These are phyloP conservation scores for Nymphicus hollandicus DNA, from an alignment of 2,113 vertebrate species.

Conservation along the genomic window DNA sequence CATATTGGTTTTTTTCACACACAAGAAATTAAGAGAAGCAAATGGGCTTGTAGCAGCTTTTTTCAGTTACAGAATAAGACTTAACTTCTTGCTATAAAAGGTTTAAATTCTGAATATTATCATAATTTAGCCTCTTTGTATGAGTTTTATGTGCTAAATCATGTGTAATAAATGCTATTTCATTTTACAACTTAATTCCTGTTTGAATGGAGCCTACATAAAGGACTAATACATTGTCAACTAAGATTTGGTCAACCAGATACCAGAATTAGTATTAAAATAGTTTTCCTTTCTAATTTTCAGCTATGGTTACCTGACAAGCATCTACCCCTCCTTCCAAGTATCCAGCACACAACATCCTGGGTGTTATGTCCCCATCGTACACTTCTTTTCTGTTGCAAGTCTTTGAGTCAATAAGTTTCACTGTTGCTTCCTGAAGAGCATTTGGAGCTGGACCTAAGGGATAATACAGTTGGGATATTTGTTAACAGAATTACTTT, in stretches of 20 bases:
- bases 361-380: conserved; percentile 75
- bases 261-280: neutral
- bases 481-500: neutral
- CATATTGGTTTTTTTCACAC: neutral
- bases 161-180: neutral
- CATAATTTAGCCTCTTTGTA: neutral
- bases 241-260: neutral
- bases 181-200: neutral
- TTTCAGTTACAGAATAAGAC: neutral
- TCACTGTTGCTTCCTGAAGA: conserved; percentile 87
- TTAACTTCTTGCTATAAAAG: neutral
- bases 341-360: conserved; percentile 88
- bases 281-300: neutral
- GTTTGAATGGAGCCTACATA: neutral
- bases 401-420: conserved; percentile 85
- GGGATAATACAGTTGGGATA: neutral
- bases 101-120: neutral
- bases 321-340: conserved; percentile 84
- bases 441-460: conserved; percentile 71
- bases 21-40: neutral
- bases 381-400: conserved; percentile 77
- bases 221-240: neutral
- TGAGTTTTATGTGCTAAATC: neutral
- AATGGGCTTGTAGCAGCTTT: neutral
- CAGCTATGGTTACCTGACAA: conserved; percentile 82